Evolutionary conservation across 2,113 vertebrate genomes (phyloP).

Genomic region (Xiphophorus couchianus): DNA sequence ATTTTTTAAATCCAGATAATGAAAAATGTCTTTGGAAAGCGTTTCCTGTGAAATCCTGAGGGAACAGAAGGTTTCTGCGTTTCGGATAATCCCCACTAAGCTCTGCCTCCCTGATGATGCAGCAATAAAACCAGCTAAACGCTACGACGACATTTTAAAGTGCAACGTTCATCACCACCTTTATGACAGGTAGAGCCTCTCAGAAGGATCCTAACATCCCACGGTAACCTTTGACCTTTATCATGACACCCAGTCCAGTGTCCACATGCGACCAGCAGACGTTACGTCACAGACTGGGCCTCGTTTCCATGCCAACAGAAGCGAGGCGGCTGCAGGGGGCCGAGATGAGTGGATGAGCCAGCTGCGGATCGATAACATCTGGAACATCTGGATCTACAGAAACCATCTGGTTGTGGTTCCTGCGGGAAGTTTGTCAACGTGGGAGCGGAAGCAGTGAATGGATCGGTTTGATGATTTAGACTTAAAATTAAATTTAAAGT

Average conservation of each 20-base stretch:
- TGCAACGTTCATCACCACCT: not conserved
- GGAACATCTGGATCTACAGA: slow-evolving; percentile 40
- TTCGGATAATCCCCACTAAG: not conserved
- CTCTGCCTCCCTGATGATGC: not conserved
- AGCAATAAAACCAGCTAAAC: not conserved
- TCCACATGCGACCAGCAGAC: slow-evolving; percentile 51
- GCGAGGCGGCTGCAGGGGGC: slow-evolving; percentile 34
- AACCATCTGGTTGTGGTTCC: slow-evolving; percentile 72
- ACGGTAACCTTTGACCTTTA: too few species aligned
- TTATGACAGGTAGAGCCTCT: not conserved
- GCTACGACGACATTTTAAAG: not conserved
- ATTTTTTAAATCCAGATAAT: not conserved
- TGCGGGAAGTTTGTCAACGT: slow-evolving; percentile 57
- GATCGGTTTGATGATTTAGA: not conserved
- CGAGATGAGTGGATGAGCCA: slow-evolving; percentile 57
- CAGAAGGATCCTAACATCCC: slow-evolving; percentile 27
- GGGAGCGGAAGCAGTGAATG: slow-evolving; percentile 21
- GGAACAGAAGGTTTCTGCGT: slow-evolving; percentile 1
- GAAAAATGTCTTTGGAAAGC: not conserved
- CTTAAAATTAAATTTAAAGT: too few species aligned
- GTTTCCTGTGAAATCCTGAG: not conserved
- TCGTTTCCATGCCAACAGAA: slow-evolving; percentile 68
- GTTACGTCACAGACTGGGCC: slow-evolving; percentile 63
- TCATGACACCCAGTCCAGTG: slow-evolving; percentile 5
- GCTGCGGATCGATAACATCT: slow-evolving; percentile 59